Base-by-base conservation (phyloP, 2,888 invertebrate genomes). In the Magallana nippona region DNA sequence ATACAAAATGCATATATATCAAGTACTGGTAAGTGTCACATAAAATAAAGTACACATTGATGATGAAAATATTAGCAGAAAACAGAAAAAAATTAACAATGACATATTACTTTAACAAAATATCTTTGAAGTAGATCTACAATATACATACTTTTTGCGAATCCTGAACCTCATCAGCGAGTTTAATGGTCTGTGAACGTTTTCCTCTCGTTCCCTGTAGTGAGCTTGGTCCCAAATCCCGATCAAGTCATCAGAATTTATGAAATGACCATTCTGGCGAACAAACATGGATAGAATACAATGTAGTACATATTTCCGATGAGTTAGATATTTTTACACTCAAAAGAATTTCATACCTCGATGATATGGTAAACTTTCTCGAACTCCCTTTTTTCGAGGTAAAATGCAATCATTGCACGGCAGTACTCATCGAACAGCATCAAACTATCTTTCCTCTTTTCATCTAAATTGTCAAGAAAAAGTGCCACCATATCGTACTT, bases 201-300 rank as follows among this genome's bases (percentile, higher is more conserved):
- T 17, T 10, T 62, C 44, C 57, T 85, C 86, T 79, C 87, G 87
- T 77, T 86, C 63, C 77, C 78, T 83, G 78, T 91, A 91, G 63
- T 91, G 89, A 44, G 89, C 90, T 19, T 88, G 86, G 78, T 91
- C 91, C 91, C 91, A 91, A 3, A 91, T 62, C 2, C 86, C 84
- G 2, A 90, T 63, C 57, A 89, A 77, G 5, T 87, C 89, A 5
- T 63, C 32, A 17, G 84, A 78, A 27, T 85, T 56, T 3, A 57
- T 63, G 77, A 87, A 87, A 15, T 81, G 32, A 13, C 86, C 85
- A 55, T 57, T 81, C 87, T 87, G 84, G 17, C 79, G 60, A 82
- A 27, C 84, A 77, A 81, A 17, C 60, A 27, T n/a, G 32, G 5
- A 58, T 2, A 32, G n/a, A 13, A 15, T 62, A 32, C 44, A 8